Base-by-base conservation (phyloP, 2,797 vertebrate species). In the Thalassophryne amazonica region DNA sequence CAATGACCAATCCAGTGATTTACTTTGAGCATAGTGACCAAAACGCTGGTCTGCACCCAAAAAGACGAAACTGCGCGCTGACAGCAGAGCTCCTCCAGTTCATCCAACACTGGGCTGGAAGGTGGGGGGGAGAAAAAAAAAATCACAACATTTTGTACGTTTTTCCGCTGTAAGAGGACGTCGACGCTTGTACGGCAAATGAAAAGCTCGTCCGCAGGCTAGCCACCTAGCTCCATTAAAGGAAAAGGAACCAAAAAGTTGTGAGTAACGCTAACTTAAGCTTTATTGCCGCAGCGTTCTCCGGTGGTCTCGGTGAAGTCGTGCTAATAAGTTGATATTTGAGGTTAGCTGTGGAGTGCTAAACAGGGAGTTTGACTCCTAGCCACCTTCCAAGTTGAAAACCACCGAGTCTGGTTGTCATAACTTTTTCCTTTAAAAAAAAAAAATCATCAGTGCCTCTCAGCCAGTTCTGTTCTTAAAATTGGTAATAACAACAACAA, bases 101-200 rank as follows among this genome's bases (percentile, higher is more conserved):
- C 52, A 58, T 46, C 48, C 52, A 49, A 35, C 73, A 15, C 75
- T 9, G n/a, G n/a, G n/a, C n/a, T n/a, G n/a, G n/a, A n/a, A n/a
- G n/a, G n/a, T n/a, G n/a, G n/a, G n/a, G n/a, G n/a, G 4, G 39
- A 66, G 39, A 33, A 53, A 68, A 70, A 79, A 75, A 75, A 80
- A 79, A 81, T 81, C 76, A 69, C 75, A 84, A 54, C 78, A 68
- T 68, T 71, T 79, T 74, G 73, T 76, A 78, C 81, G 82, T 79
- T 78, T 82, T 84, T 77, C 80, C 76, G 57, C 83, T 83, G 86
- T 83, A 86, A 76, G 83, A 83, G 82, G 62, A 86, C 71, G 67
- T 24, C 38, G 68, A 65, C 45, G 74, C 83, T 82, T 76, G 69
- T 72, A 81, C 72, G 67, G 76, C 80, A 68, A 78, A 79, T 78